Percentiles rank a stretch among this genome's conserved stretches.
Conservation (phyloP, 2,888 invertebrate species). For the Catonia carolina region DNA sequence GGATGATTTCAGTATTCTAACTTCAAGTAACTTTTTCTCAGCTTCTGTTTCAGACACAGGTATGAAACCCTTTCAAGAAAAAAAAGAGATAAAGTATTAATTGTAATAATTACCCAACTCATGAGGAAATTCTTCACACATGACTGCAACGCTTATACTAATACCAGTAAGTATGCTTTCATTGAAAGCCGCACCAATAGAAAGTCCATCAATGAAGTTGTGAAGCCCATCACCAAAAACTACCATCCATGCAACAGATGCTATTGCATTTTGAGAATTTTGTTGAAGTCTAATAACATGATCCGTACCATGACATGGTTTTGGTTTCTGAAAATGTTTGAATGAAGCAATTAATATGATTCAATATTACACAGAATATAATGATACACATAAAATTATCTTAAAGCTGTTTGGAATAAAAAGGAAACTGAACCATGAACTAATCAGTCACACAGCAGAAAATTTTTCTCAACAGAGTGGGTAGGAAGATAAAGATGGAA, state of each 20-base stretch:
- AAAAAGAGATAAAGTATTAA: neutral
- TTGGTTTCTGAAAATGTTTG: conserved; percentile 9
- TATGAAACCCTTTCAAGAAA: too few relatives aligned
- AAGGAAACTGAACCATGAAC: too few relatives aligned
- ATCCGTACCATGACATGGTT: conserved; percentile 17
- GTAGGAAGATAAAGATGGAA: too few relatives aligned
- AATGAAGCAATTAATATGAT: too few relatives aligned
- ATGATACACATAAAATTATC: too few relatives aligned
- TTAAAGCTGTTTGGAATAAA: too few relatives aligned
- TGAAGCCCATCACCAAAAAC: conserved; percentile 72
- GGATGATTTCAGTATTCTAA: too few relatives aligned
- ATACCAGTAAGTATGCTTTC: conserved; percentile 64
- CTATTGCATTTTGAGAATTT: conserved; percentile 41
- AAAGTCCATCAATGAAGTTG: conserved; percentile 72
- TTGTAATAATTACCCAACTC: conserved; percentile 51
- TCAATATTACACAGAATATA: too few relatives aligned
- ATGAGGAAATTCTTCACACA: conserved; percentile 74
- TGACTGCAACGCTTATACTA: conserved; percentile 69
- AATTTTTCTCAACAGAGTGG: too few relatives aligned
- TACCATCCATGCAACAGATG: conserved; percentile 67
- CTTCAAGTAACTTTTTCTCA: too few relatives aligned
- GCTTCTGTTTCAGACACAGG: too few relatives aligned
- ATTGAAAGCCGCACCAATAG: conserved; percentile 72
- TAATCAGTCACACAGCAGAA: too few relatives aligned
- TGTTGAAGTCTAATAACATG: conserved; percentile 35